Percentiles rank a stretch among this genome's conserved stretches.
Evolutionary conservation across 1,140 invertebrate genomes (phyloP).

Genomic region (Atta texana): DNA sequence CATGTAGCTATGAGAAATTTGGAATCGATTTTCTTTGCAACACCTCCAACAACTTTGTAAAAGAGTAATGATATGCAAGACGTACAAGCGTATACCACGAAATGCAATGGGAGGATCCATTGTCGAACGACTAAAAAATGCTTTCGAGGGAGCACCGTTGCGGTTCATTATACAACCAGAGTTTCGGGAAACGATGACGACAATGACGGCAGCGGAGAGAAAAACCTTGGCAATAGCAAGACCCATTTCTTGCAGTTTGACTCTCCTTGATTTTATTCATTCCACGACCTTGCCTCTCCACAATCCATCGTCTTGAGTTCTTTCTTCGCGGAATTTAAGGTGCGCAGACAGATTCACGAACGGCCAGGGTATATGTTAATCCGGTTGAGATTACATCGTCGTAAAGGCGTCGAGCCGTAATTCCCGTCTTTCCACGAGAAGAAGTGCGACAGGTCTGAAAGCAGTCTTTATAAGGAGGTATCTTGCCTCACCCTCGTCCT

Average conservation of each 20-base stretch:
- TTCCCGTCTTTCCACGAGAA: constrained; percentile 28
- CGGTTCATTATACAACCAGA: constrained; percentile 48
- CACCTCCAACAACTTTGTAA: background rate
- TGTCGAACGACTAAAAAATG: constrained; percentile 15
- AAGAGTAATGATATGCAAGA: background rate
- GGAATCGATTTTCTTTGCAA: constrained; percentile 2
- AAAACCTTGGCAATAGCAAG: constrained; percentile 33
- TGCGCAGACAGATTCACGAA: constrained; percentile 39
- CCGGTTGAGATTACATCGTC: constrained; percentile 59
- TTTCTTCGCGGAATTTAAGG: constrained; percentile 39
- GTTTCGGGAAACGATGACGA: constrained; percentile 17
- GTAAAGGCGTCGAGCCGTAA: constrained; percentile 48
- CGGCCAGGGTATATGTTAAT: constrained; percentile 55
- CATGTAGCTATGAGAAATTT: background rate
- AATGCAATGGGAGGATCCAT: constrained; percentile 7
- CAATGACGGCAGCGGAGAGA: background rate
- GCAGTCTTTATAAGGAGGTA: constrained; percentile 39
- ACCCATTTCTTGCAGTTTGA: constrained; percentile 32
- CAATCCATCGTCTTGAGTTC: constrained; percentile 39
- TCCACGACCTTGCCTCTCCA: constrained; percentile 55
- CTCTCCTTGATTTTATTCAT: constrained; percentile 57
- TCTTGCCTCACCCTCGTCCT: background rate
- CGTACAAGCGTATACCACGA: constrained; percentile 7
- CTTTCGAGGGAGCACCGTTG: constrained; percentile 2
- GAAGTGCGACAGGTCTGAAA: constrained; percentile 45